Evolutionary conservation across 2,113 vertebrate species (phyloP), one percentile per base, ranked within the genome.

Genomic region (Neogobius melanostomus): DNA sequence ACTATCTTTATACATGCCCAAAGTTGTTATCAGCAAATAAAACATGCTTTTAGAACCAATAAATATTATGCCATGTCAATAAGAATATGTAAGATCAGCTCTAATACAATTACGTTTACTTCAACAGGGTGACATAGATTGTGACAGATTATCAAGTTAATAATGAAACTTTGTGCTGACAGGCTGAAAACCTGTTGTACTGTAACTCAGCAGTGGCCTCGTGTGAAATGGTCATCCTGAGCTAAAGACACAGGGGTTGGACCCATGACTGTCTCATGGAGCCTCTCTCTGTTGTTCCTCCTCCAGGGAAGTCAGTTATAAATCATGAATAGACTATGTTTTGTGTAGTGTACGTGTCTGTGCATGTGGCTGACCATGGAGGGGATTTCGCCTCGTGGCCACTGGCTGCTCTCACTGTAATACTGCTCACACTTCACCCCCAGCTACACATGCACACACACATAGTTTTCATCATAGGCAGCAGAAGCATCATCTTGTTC

Each of bases 401-500:
- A 74, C 65, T 87, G 85, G 86, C 83, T 85, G 79, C 75, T 80
- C 82, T 83, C 84, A 81, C 84, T 83, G 71, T 83, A 81, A 84
- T 73, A 84, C 69, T 82, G 77, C 80, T 83, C 85, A 86, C 82
- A 82, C 76, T 81, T 73, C 16, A 68, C 66, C 72, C 53, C 77
- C 59, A 68, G 67, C 54, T 66, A 52, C 74, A 67, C 66, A 69
- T 67, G 68, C 61, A 77, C 52, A 54, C 71, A 78, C 76, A 81
- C 59, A 75, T 5, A 76, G 74, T 81, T 87, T 88, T 85, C 81
- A 90, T 89, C 86, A 86, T 79, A 74, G 84, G 80, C 82, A 87
- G 80, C 82, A 86, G 85, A 81, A 83, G 79, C 82, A 86, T 85
- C 82, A 89, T 90, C 88, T 85, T 89, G 80, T 90, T 90, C 82